Evolutionary conservation across 2,113 vertebrate species (phyloP), one percentile per base, ranked within the genome.

Genomic region (Cinclus cinclus): DNA sequence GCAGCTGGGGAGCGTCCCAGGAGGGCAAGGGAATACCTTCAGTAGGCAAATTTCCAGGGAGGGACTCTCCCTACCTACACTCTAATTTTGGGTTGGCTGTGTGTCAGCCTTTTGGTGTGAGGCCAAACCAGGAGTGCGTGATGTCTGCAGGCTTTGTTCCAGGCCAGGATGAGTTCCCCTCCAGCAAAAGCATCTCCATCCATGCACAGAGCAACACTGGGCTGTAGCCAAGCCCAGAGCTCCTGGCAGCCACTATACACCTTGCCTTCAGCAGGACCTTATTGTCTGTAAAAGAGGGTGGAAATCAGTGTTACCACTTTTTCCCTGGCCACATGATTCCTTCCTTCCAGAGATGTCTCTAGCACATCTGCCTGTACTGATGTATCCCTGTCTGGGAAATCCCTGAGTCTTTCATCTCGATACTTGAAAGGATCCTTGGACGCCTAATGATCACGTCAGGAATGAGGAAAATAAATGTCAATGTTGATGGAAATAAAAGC

Each of bases 391-490:
- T 27, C 15, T 31, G 39, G 17, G 58, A 73, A 73, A 46, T 27
- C 39, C 21, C 33, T 63, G 0, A 0, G 33, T 63, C 68, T 83
- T 63, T 83, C 47, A 83, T 73, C 68, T 46, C 2, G 0, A 22
- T 22, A 63, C 68, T 63, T 83, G 39, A 83, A 73, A 83, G 81
- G 27, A 46, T 73, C 17, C 47, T 71, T 24, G 10, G 58, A 33
- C 0, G 17, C 27, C 13, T 63, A 33, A 63, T 33, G 33, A 15
- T 62, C 25, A 44, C 0, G 1, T 46, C 55, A 53, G 47, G 41
- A 69, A 87, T 78, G 74, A 62, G 55, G 84, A 78, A 78, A 46
- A 69, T 39, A 53, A 87, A 62, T 70, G n/a, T 12, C 23, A 23
- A 2, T 13, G 8, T 39, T 46, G 56, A 62, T 69, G 74, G 55